Conservation (phyloP, 2,113 vertebrate genomes). For the Megaceryle maxima region DNA sequence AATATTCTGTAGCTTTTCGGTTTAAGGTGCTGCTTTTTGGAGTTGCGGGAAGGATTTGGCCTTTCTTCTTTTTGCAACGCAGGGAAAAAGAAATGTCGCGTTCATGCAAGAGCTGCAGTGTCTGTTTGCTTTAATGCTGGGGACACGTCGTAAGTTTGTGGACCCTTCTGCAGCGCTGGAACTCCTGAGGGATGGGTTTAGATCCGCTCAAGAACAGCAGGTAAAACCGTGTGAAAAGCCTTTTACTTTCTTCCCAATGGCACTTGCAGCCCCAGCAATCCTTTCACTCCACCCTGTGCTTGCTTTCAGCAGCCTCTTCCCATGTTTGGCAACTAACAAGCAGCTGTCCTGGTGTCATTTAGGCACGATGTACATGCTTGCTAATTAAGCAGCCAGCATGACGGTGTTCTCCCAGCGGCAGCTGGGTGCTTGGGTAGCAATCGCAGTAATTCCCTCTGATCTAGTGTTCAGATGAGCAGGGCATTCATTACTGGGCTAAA, state of each 20-base stretch:
- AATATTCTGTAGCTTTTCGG: too few species aligned
- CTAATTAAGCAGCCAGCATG: not conserved
- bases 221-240: slow-evolving; percentile 48
- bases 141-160: slow-evolving; percentile 89
- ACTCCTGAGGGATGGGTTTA: slow-evolving; percentile 88
- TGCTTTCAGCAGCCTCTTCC: not conserved
- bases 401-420: not conserved
- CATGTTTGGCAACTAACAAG: not conserved
- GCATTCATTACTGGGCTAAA: not conserved
- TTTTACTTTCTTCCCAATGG: not conserved
- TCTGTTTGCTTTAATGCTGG: slow-evolving; percentile 94
- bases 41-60: not conserved
- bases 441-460: not conserved
- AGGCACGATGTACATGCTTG: not conserved
- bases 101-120: slow-evolving; percentile 97
- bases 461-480: not conserved
- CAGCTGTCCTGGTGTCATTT: not conserved
- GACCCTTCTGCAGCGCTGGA: slow-evolving; percentile 92
- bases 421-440: not conserved
- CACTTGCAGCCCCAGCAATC: not conserved
- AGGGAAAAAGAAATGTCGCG: slow-evolving; percentile 94
- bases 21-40: not conserved
- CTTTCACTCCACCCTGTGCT: not conserved
- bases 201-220: slow-evolving; percentile 92
- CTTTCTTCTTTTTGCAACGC: not conserved